These are phyloP conservation scores for Diplazon laetatorius DNA, from an alignment of 2,888 invertebrate genomes.

Conservation along the genomic window DNA sequence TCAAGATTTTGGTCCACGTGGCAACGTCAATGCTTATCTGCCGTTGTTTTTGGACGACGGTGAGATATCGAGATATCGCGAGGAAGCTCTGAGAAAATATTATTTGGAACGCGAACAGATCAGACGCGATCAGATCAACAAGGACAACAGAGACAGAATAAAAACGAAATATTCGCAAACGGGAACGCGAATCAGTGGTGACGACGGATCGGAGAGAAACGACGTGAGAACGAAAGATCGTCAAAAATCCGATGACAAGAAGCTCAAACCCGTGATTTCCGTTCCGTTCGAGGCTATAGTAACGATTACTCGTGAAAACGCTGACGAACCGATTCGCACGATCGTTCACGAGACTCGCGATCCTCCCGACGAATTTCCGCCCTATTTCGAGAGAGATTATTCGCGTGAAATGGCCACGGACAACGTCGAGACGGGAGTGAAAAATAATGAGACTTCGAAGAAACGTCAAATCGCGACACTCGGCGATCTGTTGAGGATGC, in stretches of 20 bases:
- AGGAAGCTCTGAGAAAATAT: constrained; percentile 49
- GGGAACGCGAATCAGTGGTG: neutral
- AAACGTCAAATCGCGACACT: constrained; percentile 65
- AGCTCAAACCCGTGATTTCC: constrained; percentile 71
- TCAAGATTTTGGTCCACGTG: neutral
- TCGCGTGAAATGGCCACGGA: constrained; percentile 10
- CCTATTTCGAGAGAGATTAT: constrained; percentile 71
- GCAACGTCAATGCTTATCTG: constrained; percentile 50
- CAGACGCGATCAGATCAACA: constrained; percentile 14
- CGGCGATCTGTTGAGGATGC: constrained; percentile 66
- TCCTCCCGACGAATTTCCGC: constrained; percentile 74
- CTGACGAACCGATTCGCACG: constrained; percentile 24
- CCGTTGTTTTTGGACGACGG: constrained; percentile 47
- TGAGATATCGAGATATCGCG: constrained; percentile 49
- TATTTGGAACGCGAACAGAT: constrained; percentile 22
- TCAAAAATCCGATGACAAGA: constrained; percentile 32
- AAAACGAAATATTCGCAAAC: constrained; percentile 28
- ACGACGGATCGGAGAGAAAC: no score
- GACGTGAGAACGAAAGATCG: neutral
- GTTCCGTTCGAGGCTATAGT: constrained; percentile 80
- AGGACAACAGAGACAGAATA: neutral
- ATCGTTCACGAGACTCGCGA: constrained; percentile 62
- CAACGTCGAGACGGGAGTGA: constrained; percentile 5
- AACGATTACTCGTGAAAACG: constrained; percentile 75
- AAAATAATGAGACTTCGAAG: constrained; percentile 46